Base-by-base conservation (phyloP, 2,888 invertebrate genomes). In the Odiellus spinosus region DNA sequence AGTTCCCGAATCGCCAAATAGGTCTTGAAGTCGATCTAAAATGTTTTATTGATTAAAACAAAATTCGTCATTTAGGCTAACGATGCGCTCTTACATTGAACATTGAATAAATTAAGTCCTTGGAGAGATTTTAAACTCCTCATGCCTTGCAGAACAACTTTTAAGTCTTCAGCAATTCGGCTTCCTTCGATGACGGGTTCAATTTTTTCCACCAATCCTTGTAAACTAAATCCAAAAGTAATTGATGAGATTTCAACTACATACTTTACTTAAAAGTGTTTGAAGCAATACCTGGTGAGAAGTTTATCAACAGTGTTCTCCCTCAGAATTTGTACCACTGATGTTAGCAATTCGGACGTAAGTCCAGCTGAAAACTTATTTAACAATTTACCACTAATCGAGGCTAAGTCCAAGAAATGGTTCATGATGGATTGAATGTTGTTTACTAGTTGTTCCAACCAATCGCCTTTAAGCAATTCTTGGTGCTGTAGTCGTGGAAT, bases 141-240 rank as follows among this genome's bases (percentile, higher is more conserved):
- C 2, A 53, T 11, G 32, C 53, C 53, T 15, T 46, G 36, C 38
- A 45, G 34, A 8, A 53, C 45, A 17, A 47, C 47, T 11, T 40
- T 40, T 6, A 53, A 18, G 19, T 48, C 43, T 32, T 48, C 50
- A 2, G 41, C 26, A 14, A 53, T 26, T 2, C 44, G 40, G 35
- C 50, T 50, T 3, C 47, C 53, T 12, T 42, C 20, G 12, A 50
- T 48, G 2, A 51, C 47, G n/a, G 50, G 49, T 12, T 50, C 45
- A 38, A 53, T n/a, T 6, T 19, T 19, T 8, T 40, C 18, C 20
- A 40, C 20, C 14, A 45, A 8, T 20, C 14, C 18, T 17, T 8
- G 17, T 5, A 45, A 21, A 18, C 38, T 38, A 15, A 2, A 15
- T 34, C 11, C 34, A 34, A 34, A 34, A 34, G 11, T 1, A 34